Evolutionary conservation across 1,140 invertebrate genomes (phyloP), one percentile per base, ranked within the genome.

Genomic region (Megathymus violae): DNA sequence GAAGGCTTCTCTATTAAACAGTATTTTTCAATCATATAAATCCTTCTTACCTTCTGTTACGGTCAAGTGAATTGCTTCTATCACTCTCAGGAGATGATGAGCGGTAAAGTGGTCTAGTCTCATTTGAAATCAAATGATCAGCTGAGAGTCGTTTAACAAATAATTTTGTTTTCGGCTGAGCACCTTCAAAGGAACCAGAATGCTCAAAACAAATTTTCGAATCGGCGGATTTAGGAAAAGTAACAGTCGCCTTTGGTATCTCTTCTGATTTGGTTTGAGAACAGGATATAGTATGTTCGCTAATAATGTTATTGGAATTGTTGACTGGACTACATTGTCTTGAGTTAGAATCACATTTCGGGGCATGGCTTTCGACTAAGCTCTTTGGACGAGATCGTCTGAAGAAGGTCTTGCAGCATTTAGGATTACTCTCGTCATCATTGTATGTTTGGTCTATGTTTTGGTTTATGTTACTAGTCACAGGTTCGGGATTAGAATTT

Each of bases 91-190:
- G 88, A 9, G 88, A 90, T 34, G 87, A 88, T 4, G 86, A 84
- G 40, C 74, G 71, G 59, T 80, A 89, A n/a, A 89, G 38, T 13
- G 85, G 80, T 59, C 85, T 89, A 4, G 74, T 74, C 19, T 91
- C 86, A 82, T 66, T 88, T 16, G 88, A 80, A 68, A 91, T 89
- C 52, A 91, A 77, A 71, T 91, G 88, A 77, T 91, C 88, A 61
- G 85, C 88, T 58, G 88, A 91, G 14, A 91, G 70, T 62, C 88
- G 79, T 63, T 91, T 91, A 17, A 88, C 84, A 85, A 91, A 88
- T 58, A 89, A 79, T 70, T 91, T 91, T 71, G 69, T 85, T 71
- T 89, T 91, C 50, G 82, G 68, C 60, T 91, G 89, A 36, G 81
- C 82, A 11, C 85, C 86, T 77, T 91, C 88, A 82, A 91, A 86